A percentile compares a stretch with the other conserved stretches of the same genome.
Conservation (phyloP, 2,888 invertebrate genomes). For the Arenicola marina region DNA sequence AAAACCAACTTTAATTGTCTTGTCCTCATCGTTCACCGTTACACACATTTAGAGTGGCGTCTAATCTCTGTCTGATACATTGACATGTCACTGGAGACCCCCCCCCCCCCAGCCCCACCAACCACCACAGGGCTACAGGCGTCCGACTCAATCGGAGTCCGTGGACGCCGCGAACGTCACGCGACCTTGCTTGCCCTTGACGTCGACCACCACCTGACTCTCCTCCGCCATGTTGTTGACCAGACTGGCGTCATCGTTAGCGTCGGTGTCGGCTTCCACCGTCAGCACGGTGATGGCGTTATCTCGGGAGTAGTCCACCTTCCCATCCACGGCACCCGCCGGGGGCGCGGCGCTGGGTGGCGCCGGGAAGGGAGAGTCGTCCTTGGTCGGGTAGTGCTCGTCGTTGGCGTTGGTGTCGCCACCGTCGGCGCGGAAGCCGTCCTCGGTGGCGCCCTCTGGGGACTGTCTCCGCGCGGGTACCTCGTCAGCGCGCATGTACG, state of each 20-base stretch:
- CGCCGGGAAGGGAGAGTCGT: not conserved
- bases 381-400: not conserved
- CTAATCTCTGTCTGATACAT: no score
- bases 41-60: no score
- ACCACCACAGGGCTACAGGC: no score
- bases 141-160: no score
- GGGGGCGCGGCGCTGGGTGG: not conserved
- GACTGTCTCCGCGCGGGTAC: not conserved
- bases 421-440: not conserved
- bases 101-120: no score
- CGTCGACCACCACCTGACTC: no score
- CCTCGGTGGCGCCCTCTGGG: not conserved
- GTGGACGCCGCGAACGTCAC: no score
- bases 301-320: no score
- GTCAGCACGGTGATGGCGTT: not conserved
- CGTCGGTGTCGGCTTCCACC: not conserved
- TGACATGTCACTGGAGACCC: no score
- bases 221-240: not conserved
- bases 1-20: no score
- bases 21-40: no score
- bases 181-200: no score
- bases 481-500: conserved; percentile 2
- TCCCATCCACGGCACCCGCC: not conserved
- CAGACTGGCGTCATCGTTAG: not conserved
- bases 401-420: not conserved